These are phyloP conservation scores for Rhagonycha fulva DNA, from an alignment of 2,888 invertebrate genomes.

Conservation along the genomic window DNA sequence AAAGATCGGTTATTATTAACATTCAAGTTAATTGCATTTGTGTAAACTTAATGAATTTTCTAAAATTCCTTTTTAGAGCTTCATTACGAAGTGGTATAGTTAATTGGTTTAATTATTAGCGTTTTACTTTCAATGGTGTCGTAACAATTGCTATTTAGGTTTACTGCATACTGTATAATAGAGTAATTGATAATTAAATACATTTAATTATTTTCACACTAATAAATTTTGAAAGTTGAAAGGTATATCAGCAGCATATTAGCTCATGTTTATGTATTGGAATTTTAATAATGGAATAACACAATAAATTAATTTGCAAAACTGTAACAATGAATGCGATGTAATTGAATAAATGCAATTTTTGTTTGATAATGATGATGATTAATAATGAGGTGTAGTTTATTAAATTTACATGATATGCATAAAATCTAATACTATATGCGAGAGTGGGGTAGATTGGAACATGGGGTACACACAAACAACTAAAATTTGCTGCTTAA, in stretches of 20 bases:
- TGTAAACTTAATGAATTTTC: neutral
- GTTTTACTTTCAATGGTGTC: slow-evolving; percentile 2
- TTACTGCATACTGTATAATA: neutral
- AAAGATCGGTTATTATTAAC: neutral
- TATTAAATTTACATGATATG: neutral
- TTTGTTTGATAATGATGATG: neutral
- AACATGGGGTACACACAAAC: neutral
- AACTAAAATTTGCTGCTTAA: neutral
- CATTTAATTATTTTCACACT: slow-evolving; percentile 3
- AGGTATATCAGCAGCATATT: neutral
- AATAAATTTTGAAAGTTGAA: slow-evolving; percentile 1
- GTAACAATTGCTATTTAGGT: slow-evolving; percentile 2
- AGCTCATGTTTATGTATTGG: neutral
- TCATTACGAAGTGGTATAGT: neutral
- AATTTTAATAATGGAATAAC: neutral
- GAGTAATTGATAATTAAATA: neutral
- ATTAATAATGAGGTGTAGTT: neutral
- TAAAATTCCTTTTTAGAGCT: neutral
- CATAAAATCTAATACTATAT: too few relatives aligned
- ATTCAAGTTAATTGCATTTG: neutral
- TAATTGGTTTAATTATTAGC: neutral
- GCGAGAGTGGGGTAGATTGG: neutral
- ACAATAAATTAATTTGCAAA: neutral
- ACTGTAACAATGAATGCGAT: neutral
- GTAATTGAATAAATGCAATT: neutral